phyloP scores from a whole-genome alignment of 2,888 invertebrate species.

The Entomobrya proxima region DNA sequence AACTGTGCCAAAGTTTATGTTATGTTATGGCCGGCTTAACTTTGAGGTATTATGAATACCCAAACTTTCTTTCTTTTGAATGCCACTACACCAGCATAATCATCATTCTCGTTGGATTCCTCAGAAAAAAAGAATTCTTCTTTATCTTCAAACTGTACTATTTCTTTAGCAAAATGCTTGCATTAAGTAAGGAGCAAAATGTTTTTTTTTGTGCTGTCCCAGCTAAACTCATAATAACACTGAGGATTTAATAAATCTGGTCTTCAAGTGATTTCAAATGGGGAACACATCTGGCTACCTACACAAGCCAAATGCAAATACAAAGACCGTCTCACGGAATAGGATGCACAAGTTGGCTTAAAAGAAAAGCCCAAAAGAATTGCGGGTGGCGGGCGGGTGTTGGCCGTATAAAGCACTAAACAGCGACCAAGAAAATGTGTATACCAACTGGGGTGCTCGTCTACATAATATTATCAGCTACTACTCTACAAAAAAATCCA shows the following conservation, averaged over 20 bases:
- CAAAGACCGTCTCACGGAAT: not conserved
- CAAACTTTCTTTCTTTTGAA: constrained; percentile 14
- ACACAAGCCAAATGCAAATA: not conserved
- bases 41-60: constrained; percentile 43
- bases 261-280: constrained; percentile 59
- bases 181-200: constrained; percentile 1
- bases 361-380: not conserved
- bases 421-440: not conserved
- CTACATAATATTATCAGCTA: constrained; percentile 30
- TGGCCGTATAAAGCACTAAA: not conserved
- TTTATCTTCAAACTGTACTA: not conserved
- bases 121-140: not conserved
- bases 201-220: not conserved
- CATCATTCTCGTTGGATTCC: not conserved
- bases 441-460: not conserved
- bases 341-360: not conserved
- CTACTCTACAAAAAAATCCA: not conserved
- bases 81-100: not conserved
- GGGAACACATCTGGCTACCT: constrained; percentile 49
- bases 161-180: not conserved
- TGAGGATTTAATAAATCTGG: constrained; percentile 59
- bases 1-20: constrained; percentile 60
- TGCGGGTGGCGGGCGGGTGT: constrained; percentile 6
- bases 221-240: constrained; percentile 25
- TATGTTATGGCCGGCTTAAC: constrained; percentile 44